phyloP scores from a whole-genome alignment of 2,113 vertebrate genomes.

The Dascyllus trimaculatus region DNA sequence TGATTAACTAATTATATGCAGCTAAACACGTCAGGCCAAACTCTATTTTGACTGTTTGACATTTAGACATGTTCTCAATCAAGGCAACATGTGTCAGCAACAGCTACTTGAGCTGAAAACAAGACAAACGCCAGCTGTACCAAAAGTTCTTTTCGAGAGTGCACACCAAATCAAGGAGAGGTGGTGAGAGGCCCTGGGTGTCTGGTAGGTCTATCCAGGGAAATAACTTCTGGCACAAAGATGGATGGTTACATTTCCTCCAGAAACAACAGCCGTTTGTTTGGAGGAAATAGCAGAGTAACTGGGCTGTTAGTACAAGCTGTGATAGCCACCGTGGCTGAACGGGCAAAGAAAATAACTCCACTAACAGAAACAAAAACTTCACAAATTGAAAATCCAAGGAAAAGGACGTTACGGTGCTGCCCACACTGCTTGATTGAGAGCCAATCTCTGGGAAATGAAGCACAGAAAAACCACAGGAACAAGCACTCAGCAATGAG shows the following conservation, averaged over 20 bases:
- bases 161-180: constrained; percentile 12
- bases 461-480: constrained; percentile 17
- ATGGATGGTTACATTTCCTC: constrained; percentile 71
- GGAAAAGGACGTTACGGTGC: constrained; percentile 11
- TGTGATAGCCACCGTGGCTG: constrained; percentile 41
- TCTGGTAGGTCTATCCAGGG: constrained; percentile 55
- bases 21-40: constrained; percentile 11
- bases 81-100: background rate
- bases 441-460: constrained; percentile 52
- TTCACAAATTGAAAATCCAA: constrained; percentile 60
- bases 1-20: background rate
- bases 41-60: background rate
- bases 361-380: constrained; percentile 48
- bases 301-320: constrained; percentile 50
- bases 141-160: constrained; percentile 6
- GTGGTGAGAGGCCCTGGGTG: constrained; percentile 18
- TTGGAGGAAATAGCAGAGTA: constrained; percentile 60
- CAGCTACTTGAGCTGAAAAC: constrained; percentile 10
- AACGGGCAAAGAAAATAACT: constrained; percentile 43
- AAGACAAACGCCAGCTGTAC: constrained; percentile 24
- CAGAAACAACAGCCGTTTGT: constrained; percentile 65
- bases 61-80: background rate
- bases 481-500: background rate
- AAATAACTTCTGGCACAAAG: constrained; percentile 71
- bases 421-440: constrained; percentile 43